Percentiles rank a stretch among this genome's conserved stretches.
Evolutionary conservation across 2,113 vertebrate species (phyloP).

Genomic region (Bos javanicus): DNA sequence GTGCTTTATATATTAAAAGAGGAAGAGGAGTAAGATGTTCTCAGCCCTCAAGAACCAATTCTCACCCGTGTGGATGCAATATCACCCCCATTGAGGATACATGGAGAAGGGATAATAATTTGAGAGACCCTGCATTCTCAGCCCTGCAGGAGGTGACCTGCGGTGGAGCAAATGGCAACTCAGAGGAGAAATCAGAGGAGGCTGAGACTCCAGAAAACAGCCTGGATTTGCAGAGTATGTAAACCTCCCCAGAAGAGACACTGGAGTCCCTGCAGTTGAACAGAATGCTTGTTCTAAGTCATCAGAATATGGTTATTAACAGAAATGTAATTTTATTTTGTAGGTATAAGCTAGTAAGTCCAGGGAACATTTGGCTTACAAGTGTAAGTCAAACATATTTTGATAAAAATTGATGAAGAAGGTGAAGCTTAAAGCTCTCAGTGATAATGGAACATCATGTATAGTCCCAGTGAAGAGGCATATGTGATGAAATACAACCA

Average conservation of each 20-base stretch:
- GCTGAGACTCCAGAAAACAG: neutral
- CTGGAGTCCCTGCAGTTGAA: neutral
- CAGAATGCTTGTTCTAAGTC: neutral
- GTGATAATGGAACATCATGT: neutral
- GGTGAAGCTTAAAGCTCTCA: neutral
- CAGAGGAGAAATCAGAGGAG: neutral
- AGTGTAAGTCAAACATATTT: conserved; percentile 21
- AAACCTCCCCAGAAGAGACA: neutral
- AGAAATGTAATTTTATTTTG: neutral
- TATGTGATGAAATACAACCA: neutral
- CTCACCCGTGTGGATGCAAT: neutral
- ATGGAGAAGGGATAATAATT: neutral
- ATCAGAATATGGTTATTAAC: neutral
- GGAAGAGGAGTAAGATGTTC: neutral
- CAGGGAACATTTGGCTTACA: conserved; percentile 11
- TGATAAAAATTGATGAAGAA: neutral
- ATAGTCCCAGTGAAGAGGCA: neutral
- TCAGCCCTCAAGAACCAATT: neutral
- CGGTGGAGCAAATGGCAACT: neutral
- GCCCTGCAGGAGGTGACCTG: neutral
- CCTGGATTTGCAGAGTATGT: neutral
- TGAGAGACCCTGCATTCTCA: neutral
- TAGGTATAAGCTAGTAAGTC: neutral
- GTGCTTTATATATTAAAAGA: neutral
- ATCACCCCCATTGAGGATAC: neutral